Base-by-base conservation (phyloP, 1,140 invertebrate species). In the Tachypleus tridentatus region DNA sequence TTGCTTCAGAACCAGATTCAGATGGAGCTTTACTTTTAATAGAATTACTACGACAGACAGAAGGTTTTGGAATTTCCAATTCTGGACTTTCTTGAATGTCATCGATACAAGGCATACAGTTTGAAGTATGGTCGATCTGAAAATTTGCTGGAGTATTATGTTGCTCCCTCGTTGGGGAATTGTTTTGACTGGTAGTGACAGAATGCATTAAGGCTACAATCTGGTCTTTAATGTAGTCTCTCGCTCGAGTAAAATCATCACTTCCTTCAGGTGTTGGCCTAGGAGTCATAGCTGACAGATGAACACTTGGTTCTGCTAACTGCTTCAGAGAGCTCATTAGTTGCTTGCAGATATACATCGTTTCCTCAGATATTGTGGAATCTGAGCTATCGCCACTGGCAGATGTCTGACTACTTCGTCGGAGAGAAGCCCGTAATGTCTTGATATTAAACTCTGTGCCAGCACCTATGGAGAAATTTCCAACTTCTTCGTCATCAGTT, bases 191-290 rank as follows among this genome's bases (percentile, higher is more conserved):
- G 65, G 84, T 87, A 11, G 87, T 89, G 4, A 93, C 91, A 73
- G 94, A 91, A 73, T 93, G 90, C 92, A 95, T 95, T 51, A 94
- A 77, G 0, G 90, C 89, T 3, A 92, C 88, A 51, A 95, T 76
- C n/a, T 90, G 77, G 57, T 88, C 88, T 3, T 90, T 89, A 57
- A 95, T 94, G 70, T 95, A 91, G 67, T 91, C 86, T 87, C 93
- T 91, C 0, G 93, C 90, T 79, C 92, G 91, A 8, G 89, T 56
- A 57, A 62, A 65, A 4, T 64, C 88, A 9, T 59, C 49, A 57
- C 92, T 87, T 3, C 84, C 86, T 70, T 87, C 84, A 0, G 84
- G 83, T 47, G 0, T 81, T 76, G 5, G 77, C 49, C 29, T 66
- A 9, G 59, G 67, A 53, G 54, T 9, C 57, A 7, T 47, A 3